phyloP scores from a whole-genome alignment of 1,140 invertebrate species.

The Hyles vespertilio region DNA sequence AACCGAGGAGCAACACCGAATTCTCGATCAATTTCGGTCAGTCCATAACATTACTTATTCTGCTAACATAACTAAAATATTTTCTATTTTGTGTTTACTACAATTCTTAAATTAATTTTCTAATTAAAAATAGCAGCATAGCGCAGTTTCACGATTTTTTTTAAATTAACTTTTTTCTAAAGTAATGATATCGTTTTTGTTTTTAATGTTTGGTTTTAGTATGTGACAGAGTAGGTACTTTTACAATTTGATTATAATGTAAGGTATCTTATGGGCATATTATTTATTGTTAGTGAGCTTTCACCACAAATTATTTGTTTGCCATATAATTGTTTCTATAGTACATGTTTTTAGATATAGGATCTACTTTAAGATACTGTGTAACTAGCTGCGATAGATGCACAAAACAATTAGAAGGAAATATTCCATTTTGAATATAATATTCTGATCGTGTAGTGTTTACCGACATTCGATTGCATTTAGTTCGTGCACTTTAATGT shows the following conservation, averaged over 20 bases:
- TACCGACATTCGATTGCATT: slow-evolving; percentile 9
- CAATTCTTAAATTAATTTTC: no score
- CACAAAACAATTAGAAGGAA: slow-evolving; percentile 21
- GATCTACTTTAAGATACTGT: slow-evolving; percentile 30
- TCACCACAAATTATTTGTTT: slow-evolving; percentile 29
- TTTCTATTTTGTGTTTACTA: no score
- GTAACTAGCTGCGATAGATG: slow-evolving; percentile 29
- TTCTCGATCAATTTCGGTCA: no score
- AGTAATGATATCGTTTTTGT: no score
- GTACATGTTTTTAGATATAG: slow-evolving; percentile 31
- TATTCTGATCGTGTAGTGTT: background rate
- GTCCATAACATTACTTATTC: no score
- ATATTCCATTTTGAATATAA: slow-evolving; percentile 3
- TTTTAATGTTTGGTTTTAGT: no score
- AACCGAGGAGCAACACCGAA: no score
- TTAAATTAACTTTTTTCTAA: no score
- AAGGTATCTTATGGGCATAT: background rate
- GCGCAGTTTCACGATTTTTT: no score
- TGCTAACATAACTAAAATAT: no score
- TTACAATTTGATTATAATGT: background rate
- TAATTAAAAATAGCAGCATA: no score
- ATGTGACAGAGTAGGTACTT: slow-evolving; percentile 7
- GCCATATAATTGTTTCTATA: slow-evolving; percentile 22
- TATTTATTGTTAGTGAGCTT: slow-evolving; percentile 21
- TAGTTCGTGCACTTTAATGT: slow-evolving; percentile 7